Conservation (phyloP, 1,140 invertebrate species). For the Zophobas atratus region DNA sequence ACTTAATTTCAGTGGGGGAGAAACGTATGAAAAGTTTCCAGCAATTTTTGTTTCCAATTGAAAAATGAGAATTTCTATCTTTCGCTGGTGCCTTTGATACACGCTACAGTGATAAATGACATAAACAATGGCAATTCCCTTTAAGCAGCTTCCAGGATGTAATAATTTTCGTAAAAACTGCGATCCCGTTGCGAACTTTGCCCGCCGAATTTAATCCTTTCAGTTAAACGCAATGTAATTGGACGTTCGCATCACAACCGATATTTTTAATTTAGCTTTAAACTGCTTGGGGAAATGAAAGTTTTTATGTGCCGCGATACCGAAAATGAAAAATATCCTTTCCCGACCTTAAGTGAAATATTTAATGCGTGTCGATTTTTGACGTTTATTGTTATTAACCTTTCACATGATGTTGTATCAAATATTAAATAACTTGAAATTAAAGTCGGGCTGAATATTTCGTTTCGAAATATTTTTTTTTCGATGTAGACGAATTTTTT, state of each 20-base stretch:
- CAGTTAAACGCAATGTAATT: background rate
- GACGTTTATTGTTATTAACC: no score
- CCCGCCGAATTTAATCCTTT: background rate
- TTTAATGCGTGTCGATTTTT: background rate
- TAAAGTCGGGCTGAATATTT: no score
- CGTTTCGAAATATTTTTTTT: no score
- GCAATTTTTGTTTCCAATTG: background rate
- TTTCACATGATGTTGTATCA: no score
- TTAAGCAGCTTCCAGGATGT: background rate
- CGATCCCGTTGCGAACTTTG: background rate
- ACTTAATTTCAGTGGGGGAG: background rate
- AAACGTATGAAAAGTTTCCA: background rate
- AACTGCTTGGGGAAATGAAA: slow-evolving; percentile 12
- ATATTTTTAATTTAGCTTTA: slow-evolving; percentile 4
- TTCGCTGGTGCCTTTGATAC: background rate
- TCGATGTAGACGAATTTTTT: no score
- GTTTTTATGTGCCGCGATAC: slow-evolving; percentile 2
- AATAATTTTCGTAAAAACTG: background rate
- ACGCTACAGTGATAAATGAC: background rate
- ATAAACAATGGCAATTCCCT: background rate
- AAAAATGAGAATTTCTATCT: slow-evolving; percentile 1
- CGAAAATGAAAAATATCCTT: background rate
- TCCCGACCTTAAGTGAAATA: background rate
- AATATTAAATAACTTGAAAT: no score
- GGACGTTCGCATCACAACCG: slow-evolving; percentile 2